Base-by-base conservation (phyloP, 2,113 vertebrate genomes). In the Octodon degus region DNA sequence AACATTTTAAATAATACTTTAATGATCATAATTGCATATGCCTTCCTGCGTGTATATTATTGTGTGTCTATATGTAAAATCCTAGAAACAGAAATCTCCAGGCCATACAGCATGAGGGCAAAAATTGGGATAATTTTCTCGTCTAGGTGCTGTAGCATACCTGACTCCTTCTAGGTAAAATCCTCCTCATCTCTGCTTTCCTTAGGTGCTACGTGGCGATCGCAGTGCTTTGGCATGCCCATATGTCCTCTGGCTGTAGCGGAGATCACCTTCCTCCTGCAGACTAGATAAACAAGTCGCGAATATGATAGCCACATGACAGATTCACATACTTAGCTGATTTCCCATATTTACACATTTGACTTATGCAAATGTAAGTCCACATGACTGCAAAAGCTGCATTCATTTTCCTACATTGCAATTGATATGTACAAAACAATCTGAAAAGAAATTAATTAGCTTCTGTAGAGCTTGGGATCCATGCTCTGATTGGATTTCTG, bases 401-500 rank as follows among this genome's bases (percentile, higher is more conserved):
- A 24, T 58, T 90, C 19, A n/a, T 60, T 80, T 53, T n/a, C 8
- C 43, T 27, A 1, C 17, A n/a, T 12, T 65, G 1, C 2, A 13
- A 7, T 63, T 55, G 25, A 43, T 40, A 13, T 22, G 30, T 67
- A 40, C 43, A 60, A 60, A 90, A 34, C 4, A n/a, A 50, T 34
- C 70, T 93, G 72, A 70, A 43, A 43, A 12, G 30, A 86, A 77
- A n/a, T 8, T 50, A 60, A 24, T 17, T 40, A 67, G 30, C 30
- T 89, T 80, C 34, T 40, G 37, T 65, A 20, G 25, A 20, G 86
- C 43, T 82, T 11, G n/a, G 53, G 25, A n/a, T 96, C 94, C 89
- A 37, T 55, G 97, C 55, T 97, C 84, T 97, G 94, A 86, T 86
- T 94, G 55, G 16, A 4, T 83, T 85, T 86, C 20, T 55, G 14